Percentiles rank a stretch among this genome's conserved stretches.
These are phyloP conservation scores for Myodes glareolus DNA, from an alignment of 2,113 vertebrate species.

Conservation along the genomic window DNA sequence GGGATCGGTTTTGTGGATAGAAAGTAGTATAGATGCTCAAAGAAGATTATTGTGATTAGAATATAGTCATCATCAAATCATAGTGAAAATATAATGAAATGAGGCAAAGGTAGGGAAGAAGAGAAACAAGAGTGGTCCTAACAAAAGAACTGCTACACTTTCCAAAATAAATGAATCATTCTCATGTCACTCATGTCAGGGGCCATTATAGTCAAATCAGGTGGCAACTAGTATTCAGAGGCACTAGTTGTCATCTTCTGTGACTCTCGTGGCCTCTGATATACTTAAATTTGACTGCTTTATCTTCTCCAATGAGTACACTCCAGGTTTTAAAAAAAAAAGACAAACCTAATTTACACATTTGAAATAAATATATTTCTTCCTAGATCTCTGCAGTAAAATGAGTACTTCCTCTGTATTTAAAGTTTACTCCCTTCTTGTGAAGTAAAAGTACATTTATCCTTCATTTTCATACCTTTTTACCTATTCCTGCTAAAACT, in stretches of 20 bases:
- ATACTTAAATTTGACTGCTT: constrained; percentile 18
- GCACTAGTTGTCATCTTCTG: no score
- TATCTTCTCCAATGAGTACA: not conserved
- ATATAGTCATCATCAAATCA: constrained; percentile 25
- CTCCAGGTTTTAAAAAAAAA: not conserved
- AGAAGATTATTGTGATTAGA: constrained; percentile 41
- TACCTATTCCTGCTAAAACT: not conserved
- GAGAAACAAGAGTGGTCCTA: constrained; percentile 14
- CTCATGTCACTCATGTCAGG: not conserved
- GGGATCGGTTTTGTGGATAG: constrained; percentile 17
- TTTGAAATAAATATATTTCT: constrained; percentile 7
- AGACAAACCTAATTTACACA: not conserved
- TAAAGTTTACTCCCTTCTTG: constrained; percentile 36
- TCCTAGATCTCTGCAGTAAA: not conserved
- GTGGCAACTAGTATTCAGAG: no score
- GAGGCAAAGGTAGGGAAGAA: not conserved
- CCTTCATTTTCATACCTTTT: not conserved
- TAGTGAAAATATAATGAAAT: constrained; percentile 35
- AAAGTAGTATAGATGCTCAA: constrained; percentile 56
- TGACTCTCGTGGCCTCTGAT: no score
- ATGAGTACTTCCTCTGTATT: not conserved
- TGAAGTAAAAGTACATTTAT: constrained; percentile 40
- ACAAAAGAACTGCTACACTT: not conserved
- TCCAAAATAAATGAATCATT: constrained; percentile 24
- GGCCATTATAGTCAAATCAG: no score